Conservation (phyloP, 1,140 invertebrate genomes). For the Eciton burchellii region DNA sequence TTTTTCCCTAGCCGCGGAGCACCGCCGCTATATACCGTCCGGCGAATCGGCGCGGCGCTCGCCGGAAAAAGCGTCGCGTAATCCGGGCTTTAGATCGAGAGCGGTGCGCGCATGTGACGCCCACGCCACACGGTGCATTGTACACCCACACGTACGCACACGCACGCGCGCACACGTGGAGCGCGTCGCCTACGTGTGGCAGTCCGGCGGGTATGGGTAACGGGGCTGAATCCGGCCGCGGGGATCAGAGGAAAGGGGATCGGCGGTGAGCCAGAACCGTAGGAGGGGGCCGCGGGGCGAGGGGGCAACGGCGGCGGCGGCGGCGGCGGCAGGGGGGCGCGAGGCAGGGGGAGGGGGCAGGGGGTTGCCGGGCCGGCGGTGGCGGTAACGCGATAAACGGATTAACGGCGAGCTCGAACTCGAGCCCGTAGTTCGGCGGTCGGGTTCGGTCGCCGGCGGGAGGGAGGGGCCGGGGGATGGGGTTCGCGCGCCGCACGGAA, state of each 20-base stretch:
- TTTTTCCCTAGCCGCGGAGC: conserved; percentile 17
- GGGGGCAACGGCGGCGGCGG: conserved; percentile 55
- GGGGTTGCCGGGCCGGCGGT: conserved; percentile 79
- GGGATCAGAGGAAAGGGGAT: conserved; percentile 1
- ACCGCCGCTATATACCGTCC: not conserved
- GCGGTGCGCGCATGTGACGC: conserved; percentile 44
- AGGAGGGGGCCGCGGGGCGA: not conserved
- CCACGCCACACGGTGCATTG: conserved; percentile 49
- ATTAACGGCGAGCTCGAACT: conserved; percentile 83
- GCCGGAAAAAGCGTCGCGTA: conserved; percentile 55
- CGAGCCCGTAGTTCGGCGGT: conserved; percentile 78
- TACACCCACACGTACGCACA: conserved; percentile 44
- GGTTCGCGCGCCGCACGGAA: conserved; percentile 68
- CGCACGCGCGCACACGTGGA: too few relatives aligned
- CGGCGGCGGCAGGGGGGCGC: not conserved
- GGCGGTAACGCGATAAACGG: conserved; percentile 84
- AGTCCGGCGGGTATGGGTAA: conserved; percentile 58
- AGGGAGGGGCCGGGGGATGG: too few relatives aligned
- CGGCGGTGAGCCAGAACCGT: too few relatives aligned
- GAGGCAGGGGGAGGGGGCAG: conserved; percentile 51
- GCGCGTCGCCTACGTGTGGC: conserved; percentile 44
- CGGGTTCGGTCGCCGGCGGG: conserved; percentile 70
- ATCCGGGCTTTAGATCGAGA: conserved; percentile 60
- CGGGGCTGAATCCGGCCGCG: conserved; percentile 55
- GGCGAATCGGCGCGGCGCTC: conserved; percentile 35